Conservation (phyloP, 2,888 invertebrate species). For the Tinea trinotella region DNA sequence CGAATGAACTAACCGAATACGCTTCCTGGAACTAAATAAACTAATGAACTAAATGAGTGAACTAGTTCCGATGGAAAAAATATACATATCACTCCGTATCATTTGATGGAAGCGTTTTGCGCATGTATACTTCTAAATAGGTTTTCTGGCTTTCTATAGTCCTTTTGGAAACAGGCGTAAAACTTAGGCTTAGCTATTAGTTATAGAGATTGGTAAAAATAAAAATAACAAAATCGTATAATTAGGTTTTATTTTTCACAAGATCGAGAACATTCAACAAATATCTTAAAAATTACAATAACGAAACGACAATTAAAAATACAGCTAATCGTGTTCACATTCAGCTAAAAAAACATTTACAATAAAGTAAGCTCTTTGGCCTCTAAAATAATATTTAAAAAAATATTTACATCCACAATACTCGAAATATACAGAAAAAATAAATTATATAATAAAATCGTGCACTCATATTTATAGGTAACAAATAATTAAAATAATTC, state of each 20-base stretch:
- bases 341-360: constrained; percentile 51
- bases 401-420: constrained; percentile 20
- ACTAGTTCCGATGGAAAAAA: too few relatives aligned
- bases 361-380: constrained; percentile 66
- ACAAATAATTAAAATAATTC: constrained; percentile 24
- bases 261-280: constrained; percentile 71
- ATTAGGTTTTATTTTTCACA: constrained; percentile 48
- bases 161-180: too few relatives aligned
- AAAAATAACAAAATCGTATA: too few relatives aligned
- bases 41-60: too few relatives aligned
- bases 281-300: constrained; percentile 68
- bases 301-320: constrained; percentile 37
- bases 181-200: too few relatives aligned
- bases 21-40: too few relatives aligned
- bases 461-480: constrained; percentile 23
- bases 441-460: constrained; percentile 45
- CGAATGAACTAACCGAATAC: too few relatives aligned
- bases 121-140: too few relatives aligned
- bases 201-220: too few relatives aligned
- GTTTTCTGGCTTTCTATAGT: too few relatives aligned
- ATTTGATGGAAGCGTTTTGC: too few relatives aligned
- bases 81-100: too few relatives aligned
- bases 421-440: constrained; percentile 30
- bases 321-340: constrained; percentile 8
- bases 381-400: constrained; percentile 42